Conservation (phyloP, 64 coral and sea anemone genomes). For the Catalaphyllia jardinei region DNA sequence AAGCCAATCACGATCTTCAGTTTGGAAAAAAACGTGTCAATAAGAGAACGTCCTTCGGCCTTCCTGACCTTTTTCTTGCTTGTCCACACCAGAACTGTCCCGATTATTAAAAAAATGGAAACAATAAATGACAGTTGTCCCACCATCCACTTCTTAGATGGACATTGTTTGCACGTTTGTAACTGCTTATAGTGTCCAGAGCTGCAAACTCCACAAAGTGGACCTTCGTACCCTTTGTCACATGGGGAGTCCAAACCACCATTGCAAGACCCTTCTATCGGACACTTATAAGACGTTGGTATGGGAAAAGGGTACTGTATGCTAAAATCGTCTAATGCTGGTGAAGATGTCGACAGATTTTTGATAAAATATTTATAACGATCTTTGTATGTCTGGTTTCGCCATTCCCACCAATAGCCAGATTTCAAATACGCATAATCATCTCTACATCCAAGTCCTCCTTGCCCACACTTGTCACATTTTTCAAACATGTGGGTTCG, state of each 20-base stretch:
- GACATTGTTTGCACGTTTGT: background rate
- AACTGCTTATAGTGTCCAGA: background rate
- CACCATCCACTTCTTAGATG: background rate
- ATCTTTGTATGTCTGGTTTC: background rate
- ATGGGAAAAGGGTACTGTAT: background rate
- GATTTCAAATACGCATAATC: background rate
- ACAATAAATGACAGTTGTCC: background rate
- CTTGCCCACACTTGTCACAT: background rate
- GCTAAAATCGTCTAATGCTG: background rate
- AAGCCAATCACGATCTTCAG: conserved; percentile 21
- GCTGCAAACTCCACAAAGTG: background rate
- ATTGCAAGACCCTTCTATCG: background rate
- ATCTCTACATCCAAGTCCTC: background rate
- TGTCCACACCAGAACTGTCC: background rate
- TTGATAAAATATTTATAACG: background rate
- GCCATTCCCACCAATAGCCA: conserved; percentile 6
- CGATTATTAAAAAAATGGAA: background rate
- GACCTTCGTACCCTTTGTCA: background rate
- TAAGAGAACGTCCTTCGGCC: background rate
- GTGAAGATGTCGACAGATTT: background rate
- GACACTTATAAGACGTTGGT: background rate
- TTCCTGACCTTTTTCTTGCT: background rate
- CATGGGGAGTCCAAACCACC: background rate
- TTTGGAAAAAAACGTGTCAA: background rate
- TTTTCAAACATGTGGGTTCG: background rate